A percentile compares a stretch with the other conserved stretches of the same genome.
Conservation (phyloP, 2,113 vertebrate genomes). For the Malurus melanocephalus region DNA sequence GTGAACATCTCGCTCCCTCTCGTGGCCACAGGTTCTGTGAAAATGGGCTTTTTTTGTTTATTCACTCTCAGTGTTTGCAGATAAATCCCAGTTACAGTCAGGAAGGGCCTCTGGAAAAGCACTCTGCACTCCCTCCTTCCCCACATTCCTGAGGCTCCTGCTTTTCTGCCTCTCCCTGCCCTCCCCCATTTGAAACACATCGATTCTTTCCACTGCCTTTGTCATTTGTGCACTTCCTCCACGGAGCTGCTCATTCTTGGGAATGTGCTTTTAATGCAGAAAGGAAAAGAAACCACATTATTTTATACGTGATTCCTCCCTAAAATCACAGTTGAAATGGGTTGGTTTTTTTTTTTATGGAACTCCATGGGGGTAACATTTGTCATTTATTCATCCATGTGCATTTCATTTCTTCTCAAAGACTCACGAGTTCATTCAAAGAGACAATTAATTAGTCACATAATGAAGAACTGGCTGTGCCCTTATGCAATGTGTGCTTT, state of each 20-base stretch:
- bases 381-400: not conserved
- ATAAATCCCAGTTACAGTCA: not conserved
- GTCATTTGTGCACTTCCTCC: not conserved
- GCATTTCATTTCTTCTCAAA: not conserved
- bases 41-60: not conserved
- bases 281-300: not conserved
- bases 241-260: not conserved
- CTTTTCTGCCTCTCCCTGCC: not conserved
- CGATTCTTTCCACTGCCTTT: not conserved
- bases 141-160: not conserved
- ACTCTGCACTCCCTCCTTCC: accelerated
- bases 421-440: not conserved
- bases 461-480: not conserved
- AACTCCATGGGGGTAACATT: not conserved
- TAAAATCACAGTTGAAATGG: not conserved
- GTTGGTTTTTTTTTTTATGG: not conserved
- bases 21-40: not conserved
- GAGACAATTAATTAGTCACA: not conserved
- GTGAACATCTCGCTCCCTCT: constrained; percentile 5
- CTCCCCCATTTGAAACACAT: not conserved
- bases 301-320: not conserved
- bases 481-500: not conserved
- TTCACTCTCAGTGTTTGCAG: accelerated
- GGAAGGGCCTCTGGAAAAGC: not conserved
- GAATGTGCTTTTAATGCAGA: not conserved